These are phyloP conservation scores for Ferdinandea cuprea DNA, from an alignment of 2,888 invertebrate species.

Conservation along the genomic window DNA sequence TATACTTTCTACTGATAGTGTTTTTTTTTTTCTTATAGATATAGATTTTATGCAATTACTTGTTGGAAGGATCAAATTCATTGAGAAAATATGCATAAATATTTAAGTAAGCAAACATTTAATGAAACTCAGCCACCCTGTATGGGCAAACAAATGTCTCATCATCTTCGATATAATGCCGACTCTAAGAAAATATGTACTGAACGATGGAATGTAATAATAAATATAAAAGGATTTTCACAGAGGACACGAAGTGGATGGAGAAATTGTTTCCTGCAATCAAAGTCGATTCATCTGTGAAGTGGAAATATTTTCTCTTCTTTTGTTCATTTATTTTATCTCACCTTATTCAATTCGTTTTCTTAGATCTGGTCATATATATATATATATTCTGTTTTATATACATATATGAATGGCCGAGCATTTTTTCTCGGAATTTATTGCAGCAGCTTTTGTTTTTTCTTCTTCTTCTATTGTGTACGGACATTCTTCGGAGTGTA, in stretches of 20 bases:
- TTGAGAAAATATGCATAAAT: too few species aligned
- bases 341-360: constrained; percentile 49
- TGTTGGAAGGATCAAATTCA: too few species aligned
- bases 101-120: too few species aligned
- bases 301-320: constrained; percentile 22
- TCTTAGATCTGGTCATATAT: constrained; percentile 46
- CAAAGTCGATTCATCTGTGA: constrained; percentile 47
- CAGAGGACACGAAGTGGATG: constrained; percentile 1
- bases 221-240: not conserved
- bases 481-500: too few species aligned
- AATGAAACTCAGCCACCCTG: too few species aligned
- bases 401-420: not conserved
- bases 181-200: too few species aligned
- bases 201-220: constrained; percentile 22
- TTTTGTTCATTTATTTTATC: constrained; percentile 50
- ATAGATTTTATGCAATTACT: too few species aligned
- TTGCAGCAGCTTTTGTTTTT: not conserved
- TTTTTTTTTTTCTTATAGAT: too few species aligned
- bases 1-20: too few species aligned
- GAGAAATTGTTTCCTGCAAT: constrained; percentile 21
- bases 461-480: not conserved
- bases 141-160: too few species aligned
- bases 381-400: not conserved
- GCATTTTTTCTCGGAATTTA: not conserved
- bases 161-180: too few species aligned